phyloP scores from a whole-genome alignment of 2,113 vertebrate genomes.

The Anser brachyrhynchus region DNA sequence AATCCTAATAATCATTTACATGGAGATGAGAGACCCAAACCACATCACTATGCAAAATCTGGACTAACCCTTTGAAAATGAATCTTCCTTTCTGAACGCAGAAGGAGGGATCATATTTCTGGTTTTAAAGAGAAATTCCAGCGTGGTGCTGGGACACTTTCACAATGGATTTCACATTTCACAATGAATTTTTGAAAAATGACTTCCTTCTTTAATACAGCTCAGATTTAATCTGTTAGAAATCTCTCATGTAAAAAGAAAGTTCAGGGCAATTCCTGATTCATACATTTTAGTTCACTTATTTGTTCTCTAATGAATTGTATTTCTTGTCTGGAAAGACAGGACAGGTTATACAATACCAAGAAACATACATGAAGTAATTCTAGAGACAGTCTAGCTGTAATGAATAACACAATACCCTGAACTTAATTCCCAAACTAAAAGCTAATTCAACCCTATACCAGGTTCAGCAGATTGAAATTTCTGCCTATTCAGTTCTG shows the following conservation, averaged over 20 bases:
- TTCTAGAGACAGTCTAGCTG: not conserved
- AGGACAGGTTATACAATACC: not conserved
- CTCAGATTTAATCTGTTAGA: not conserved
- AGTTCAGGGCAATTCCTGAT: not conserved
- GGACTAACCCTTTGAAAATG: not conserved
- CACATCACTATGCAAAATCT: not conserved
- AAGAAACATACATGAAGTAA: not conserved
- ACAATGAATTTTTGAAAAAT: not conserved
- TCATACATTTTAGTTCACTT: not conserved
- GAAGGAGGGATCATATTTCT: not conserved
- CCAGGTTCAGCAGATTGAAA: not conserved
- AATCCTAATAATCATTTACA: not conserved
- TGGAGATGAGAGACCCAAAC: not conserved
- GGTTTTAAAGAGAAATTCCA: not conserved
- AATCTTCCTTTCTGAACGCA: not conserved
- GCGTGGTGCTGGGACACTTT: not conserved
- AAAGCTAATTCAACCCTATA: constrained; percentile 1
- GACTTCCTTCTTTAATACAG: not conserved
- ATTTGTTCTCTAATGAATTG: constrained; percentile 1
- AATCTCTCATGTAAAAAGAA: not conserved
- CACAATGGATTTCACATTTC: not conserved
- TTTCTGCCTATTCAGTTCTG: not conserved
- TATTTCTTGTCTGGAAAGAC: not conserved
- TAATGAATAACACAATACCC: constrained; percentile 16
- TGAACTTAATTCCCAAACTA: not conserved